A percentile compares a stretch with the other conserved stretches of the same genome.
Conservation (phyloP, 30 jellyfish, hydroid and myxozoan genomes). For the Pseudorhiza aurosa region DNA sequence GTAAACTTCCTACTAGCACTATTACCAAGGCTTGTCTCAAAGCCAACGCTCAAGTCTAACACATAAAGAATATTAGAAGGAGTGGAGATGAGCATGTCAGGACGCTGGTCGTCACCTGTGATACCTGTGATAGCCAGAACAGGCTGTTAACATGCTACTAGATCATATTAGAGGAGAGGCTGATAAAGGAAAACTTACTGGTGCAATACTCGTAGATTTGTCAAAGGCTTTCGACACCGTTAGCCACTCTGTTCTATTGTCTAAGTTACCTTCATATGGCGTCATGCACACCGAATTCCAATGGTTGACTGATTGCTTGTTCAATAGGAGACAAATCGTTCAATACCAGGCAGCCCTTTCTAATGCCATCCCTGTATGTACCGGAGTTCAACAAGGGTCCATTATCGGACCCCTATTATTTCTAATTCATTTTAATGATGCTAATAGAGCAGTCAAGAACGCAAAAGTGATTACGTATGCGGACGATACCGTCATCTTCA, state of each 20-base stretch:
- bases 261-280: constrained; percentile 65
- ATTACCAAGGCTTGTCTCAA: too few relatives aligned
- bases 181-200: constrained; percentile 44
- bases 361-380: constrained; percentile 48
- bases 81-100: too few relatives aligned
- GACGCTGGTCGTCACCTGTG: too few relatives aligned
- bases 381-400: too few relatives aligned
- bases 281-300: constrained; percentile 41
- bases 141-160: constrained; percentile 5
- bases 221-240: constrained; percentile 60
- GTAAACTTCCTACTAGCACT: too few relatives aligned
- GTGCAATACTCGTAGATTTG: constrained; percentile 56
- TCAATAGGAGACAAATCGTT: constrained; percentile 40
- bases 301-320: constrained; percentile 61
- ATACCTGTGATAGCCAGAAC: constrained; percentile 34
- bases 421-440: too few relatives aligned
- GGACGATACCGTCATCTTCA: too few relatives aligned
- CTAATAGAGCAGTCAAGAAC: too few relatives aligned
- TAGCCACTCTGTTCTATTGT: constrained; percentile 51
- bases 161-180: constrained; percentile 44
- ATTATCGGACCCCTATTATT: too few relatives aligned
- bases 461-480: too few relatives aligned
- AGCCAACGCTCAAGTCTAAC: too few relatives aligned
- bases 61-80: too few relatives aligned
- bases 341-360: constrained; percentile 56